Evolutionary conservation across 2,113 vertebrate genomes (phyloP), one percentile per base, ranked within the genome.

Genomic region (Notothenia rossii): DNA sequence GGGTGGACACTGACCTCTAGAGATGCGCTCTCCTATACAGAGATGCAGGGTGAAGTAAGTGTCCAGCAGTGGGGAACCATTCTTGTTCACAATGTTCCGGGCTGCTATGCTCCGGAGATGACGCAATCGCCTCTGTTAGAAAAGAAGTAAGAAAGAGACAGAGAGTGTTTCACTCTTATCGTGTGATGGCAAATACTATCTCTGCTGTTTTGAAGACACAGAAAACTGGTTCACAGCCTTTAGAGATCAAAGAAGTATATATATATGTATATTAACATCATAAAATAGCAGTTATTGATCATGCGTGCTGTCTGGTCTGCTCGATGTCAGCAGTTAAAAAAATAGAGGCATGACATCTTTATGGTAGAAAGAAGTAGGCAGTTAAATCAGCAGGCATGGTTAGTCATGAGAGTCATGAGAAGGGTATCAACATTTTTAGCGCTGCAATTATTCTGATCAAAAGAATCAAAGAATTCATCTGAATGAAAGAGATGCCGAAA

Each of bases 31-130:
- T 0, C 87, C 94, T 80, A 93, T 91, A 86, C 96, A 98, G 83
- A 99, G 92, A 89, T 99, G 98, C 75, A 99, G 97, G 12, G 97
- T 99, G 93, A 99, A 99, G 91, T 96, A 99, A 0, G 98, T 99
- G 82, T 99, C 98, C 81, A 99, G 91, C 60, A 99, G 96, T 11
- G 96, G 96, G 61, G 95, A 96, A 36, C 97, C 97, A 91, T 97
- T 98, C 94, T 89, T 97, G 88, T 96, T 98, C 71, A 98, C 88
- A 2, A 99, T 97, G 93, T 99, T 99, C 46, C 98, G 95, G 2
- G 98, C 98, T 2, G 98, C 98, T 0, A 99, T 98, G 85, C 96
- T 99, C 73, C 98, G 96, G 69, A 99, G 96, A 69, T 99, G 98
- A 68, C 98, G 96, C 81, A 99, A 95, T 5, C 98, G 97, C 71